Percentiles rank a stretch among this genome's conserved stretches.
phyloP scores from a whole-genome alignment of 1,140 invertebrate species.

The Procambarus virginalis region DNA sequence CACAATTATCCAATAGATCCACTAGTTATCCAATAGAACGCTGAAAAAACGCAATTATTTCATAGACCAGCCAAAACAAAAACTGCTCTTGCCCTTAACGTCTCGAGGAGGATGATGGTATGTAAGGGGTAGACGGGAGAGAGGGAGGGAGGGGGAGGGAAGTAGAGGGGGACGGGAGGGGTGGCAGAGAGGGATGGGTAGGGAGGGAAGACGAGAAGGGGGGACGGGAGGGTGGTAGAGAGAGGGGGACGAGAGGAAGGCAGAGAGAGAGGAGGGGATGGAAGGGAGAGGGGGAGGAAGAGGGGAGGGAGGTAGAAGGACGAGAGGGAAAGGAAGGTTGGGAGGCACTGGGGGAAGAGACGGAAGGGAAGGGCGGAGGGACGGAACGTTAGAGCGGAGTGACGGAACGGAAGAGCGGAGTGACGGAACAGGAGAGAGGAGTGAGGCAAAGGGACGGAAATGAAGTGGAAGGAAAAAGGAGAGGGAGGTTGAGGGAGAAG shows the following conservation, averaged over 20 bases:
- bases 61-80: not conserved
- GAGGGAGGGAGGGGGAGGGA: not conserved
- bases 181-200: not conserved
- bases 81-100: not conserved
- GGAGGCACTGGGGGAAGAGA: not conserved
- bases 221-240: not conserved
- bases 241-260: not conserved
- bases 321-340: not conserved
- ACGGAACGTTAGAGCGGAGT: too few species aligned
- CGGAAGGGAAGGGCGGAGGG: not conserved
- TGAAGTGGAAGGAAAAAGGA: too few species aligned
- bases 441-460: too few species aligned
- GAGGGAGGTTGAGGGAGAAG: too few species aligned
- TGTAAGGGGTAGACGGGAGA: not conserved
- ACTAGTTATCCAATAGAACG: conserved; percentile 36
- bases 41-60: not conserved
- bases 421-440: too few species aligned
- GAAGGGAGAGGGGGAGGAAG: too few species aligned
- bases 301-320: not conserved
- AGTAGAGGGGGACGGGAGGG: not conserved
- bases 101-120: not conserved
- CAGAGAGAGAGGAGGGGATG: not conserved
- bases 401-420: too few species aligned
- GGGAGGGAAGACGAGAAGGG: not conserved
- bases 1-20: conserved; percentile 30